These are phyloP conservation scores for Platichthys flesus DNA, from an alignment of 2,113 vertebrate genomes.

Conservation along the genomic window DNA sequence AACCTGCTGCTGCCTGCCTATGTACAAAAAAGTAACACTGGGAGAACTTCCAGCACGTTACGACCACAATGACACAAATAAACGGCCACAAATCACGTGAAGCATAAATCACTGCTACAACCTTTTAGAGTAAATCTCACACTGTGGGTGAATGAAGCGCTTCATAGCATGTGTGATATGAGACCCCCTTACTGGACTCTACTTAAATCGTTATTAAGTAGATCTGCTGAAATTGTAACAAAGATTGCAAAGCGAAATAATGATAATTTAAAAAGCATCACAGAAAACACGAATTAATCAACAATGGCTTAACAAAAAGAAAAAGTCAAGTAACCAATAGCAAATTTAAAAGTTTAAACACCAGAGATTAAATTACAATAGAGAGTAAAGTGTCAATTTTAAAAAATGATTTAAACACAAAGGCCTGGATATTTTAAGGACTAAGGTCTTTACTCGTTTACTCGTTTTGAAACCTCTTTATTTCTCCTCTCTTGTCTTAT, in stretches of 20 bases:
- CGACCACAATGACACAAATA: constrained; percentile 52
- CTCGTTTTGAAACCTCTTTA: neutral
- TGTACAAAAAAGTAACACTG: constrained; percentile 53
- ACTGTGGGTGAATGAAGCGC: constrained; percentile 4
- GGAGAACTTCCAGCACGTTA: constrained; percentile 62
- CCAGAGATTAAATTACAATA: too few relatives aligned
- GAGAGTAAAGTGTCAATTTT: too few relatives aligned
- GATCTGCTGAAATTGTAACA: constrained; percentile 5
- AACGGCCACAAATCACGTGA: constrained; percentile 55
- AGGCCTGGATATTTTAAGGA: too few relatives aligned
- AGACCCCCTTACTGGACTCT: neutral
- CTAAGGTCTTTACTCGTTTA: neutral
- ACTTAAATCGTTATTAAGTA: neutral
- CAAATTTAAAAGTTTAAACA: too few relatives aligned
- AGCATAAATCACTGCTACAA: constrained; percentile 56
- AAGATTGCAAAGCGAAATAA: neutral
- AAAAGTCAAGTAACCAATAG: too few relatives aligned
- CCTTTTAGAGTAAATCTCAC: constrained; percentile 30
- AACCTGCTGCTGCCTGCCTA: constrained; percentile 52
- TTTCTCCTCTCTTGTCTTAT: too few relatives aligned
- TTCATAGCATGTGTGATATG: neutral
- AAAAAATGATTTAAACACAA: too few relatives aligned
- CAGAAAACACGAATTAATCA: too few relatives aligned
- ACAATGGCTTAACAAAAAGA: too few relatives aligned
- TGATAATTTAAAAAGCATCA: too few relatives aligned